Percentiles rank a stretch among this genome's conserved stretches.
Conservation (phyloP, 2,888 invertebrate genomes). For the Hipparchia sbordonii region DNA sequence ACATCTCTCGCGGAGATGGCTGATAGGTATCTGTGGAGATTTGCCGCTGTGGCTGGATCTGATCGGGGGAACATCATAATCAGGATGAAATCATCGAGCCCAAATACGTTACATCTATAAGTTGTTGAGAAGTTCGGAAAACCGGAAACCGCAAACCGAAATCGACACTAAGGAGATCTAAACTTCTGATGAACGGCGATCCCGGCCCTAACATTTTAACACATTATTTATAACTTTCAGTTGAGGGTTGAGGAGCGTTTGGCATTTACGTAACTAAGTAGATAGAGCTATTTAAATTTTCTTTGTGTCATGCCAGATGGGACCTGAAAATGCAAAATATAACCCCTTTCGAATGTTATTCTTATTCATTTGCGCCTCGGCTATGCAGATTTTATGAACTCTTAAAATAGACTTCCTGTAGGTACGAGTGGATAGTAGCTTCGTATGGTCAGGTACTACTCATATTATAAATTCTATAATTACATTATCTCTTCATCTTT, state of each 20-base stretch:
- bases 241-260: not conserved
- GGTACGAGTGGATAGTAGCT: not conserved
- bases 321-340: constrained; percentile 35
- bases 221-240: not conserved
- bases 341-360: constrained; percentile 37
- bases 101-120: too few relatives aligned
- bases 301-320: constrained; percentile 30
- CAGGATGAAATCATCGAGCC: too few relatives aligned
- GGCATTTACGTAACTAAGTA: constrained; percentile 5
- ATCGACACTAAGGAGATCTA: not conserved
- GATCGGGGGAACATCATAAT: too few relatives aligned
- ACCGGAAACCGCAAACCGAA: not conserved
- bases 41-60: too few relatives aligned
- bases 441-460: not conserved
- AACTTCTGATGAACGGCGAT: not conserved
- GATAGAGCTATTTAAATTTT: constrained; percentile 4
- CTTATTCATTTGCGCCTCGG: constrained; percentile 34
- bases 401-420: constrained; percentile 31
- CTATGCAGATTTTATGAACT: constrained; percentile 37
- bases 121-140: too few relatives aligned
- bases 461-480: too few relatives aligned
- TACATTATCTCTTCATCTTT: too few relatives aligned
- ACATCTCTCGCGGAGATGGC: too few relatives aligned
- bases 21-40: too few relatives aligned
- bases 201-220: not conserved